These are phyloP conservation scores for Nothobranchius furzeri DNA, from an alignment of 2,113 vertebrate species.

Conservation along the genomic window DNA sequence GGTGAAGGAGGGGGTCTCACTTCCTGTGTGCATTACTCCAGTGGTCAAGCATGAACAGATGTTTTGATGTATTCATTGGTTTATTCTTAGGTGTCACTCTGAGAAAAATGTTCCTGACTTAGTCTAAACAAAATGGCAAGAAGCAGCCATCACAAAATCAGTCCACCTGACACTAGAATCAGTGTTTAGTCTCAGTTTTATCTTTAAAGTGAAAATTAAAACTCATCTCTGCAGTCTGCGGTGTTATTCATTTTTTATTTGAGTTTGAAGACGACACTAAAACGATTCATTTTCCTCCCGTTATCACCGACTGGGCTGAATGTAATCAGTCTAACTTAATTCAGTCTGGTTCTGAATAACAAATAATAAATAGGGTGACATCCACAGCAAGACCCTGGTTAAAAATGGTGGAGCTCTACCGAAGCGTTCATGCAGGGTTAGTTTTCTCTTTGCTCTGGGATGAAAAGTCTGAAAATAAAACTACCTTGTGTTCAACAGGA, in stretches of 20 bases:
- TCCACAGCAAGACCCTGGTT: background rate
- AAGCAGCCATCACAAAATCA: constrained; percentile 36
- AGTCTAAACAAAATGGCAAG: constrained; percentile 39
- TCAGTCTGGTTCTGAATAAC: background rate
- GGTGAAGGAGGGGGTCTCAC: constrained; percentile 54
- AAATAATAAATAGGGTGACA: background rate
- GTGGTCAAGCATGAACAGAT: constrained; percentile 71
- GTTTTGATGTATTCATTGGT: constrained; percentile 61
- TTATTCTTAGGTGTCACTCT: constrained; percentile 58
- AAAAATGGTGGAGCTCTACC: no score
- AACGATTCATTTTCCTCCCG: no score
- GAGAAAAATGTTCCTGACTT: constrained; percentile 36
- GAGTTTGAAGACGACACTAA: no score
- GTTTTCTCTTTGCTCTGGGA: constrained; percentile 24
- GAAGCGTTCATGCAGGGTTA: no score
- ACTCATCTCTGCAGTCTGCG: no score
- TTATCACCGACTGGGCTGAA: no score
- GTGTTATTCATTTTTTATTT: background rate
- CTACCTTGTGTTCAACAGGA: constrained; percentile 26
- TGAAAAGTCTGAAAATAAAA: constrained; percentile 6
- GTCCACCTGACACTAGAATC: background rate
- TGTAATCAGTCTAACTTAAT: constrained; percentile 15
- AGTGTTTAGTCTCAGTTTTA: background rate
- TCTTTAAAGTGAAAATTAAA: no score
- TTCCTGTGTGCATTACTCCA: constrained; percentile 73